Evolutionary conservation across 2,888 invertebrate genomes (phyloP), one percentile per base, ranked within the genome.

Genomic region (Sisyra terminalis): DNA sequence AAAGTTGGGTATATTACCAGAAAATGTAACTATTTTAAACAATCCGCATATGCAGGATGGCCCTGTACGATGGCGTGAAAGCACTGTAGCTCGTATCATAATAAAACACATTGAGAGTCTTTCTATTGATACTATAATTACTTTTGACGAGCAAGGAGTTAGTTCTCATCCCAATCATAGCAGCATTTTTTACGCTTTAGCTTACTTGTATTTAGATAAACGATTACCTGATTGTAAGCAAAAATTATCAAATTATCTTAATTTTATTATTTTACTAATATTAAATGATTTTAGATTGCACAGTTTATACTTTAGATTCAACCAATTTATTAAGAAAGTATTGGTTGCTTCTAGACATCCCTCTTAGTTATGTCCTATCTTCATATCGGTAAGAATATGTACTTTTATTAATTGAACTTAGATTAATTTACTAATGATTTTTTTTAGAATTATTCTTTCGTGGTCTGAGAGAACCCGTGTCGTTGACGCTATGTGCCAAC

Each of bases 91-190:
- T 16, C 67, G 71, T 42, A 61, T 73, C 48, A 69, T 87, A 50
- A 57, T 74, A 43, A 69, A 75, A 47, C 71, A 80, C 45, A 63
- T 89, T 31, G 81, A 84, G 59, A 67, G 73, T 44, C 69, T 84
- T 52, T 76, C 77, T 53, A 81, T 89, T 54, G 80, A 87, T 55
- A 82, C 84, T 2, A 67, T 96, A 42, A 75, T 97, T 43, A 92
- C 96, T 11, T 98, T 98, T 67, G 98, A 98, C 64, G 76, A 81
- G 55, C 72, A 80, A 57, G 98, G 97, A 40, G 80, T 98, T 5
- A 94, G 93, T 51, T 78, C 83, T 5, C 97, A 98, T 65, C 68
- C 73, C 16, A 98, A 98, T 66, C 98, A 98, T 59, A 76, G 75
- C 47, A 81, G 88, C 46, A 73, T 88, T 48, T 88, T 82, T 60